Percentiles rank a stretch among this genome's conserved stretches.
Conservation (phyloP, 2,113 vertebrate genomes). For the Caloenas nicobarica region DNA sequence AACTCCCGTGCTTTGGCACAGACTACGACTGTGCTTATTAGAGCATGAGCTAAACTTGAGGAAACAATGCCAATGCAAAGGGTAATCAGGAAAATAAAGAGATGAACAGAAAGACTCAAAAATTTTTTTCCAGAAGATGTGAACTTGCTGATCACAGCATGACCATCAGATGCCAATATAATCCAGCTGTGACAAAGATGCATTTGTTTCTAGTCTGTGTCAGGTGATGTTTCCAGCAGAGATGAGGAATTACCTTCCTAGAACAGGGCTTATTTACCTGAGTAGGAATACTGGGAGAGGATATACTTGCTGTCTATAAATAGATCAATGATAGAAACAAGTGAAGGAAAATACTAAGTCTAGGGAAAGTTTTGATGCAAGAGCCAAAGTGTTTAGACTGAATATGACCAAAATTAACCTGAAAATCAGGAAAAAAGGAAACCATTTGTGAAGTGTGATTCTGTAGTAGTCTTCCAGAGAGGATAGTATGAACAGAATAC, state of each 20-base stretch:
- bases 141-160: slow-evolving; percentile 11
- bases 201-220: slow-evolving; percentile 1
- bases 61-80: not conserved
- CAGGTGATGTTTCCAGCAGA: slow-evolving; percentile 23
- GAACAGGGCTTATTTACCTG: not conserved
- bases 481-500: not conserved
- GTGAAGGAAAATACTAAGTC: not conserved
- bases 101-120: not conserved
- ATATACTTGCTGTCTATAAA: not conserved
- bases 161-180: not conserved
- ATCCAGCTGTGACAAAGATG: slow-evolving; percentile 40
- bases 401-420: no score
- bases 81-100: slow-evolving; percentile 4
- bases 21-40: not conserved
- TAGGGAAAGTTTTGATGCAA: not conserved
- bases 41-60: not conserved
- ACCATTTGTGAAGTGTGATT: not conserved
- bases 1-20: not conserved
- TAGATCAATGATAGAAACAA: not conserved
- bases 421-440: no score
- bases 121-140: not conserved
- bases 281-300: not conserved
- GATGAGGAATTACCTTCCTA: slow-evolving; percentile 5
- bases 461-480: not conserved
- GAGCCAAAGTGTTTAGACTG: not conserved